These are phyloP conservation scores for Catostylus mosaicus DNA, from an alignment of 30 jellyfish, hydroid and myxozoan species.

Conservation along the genomic window DNA sequence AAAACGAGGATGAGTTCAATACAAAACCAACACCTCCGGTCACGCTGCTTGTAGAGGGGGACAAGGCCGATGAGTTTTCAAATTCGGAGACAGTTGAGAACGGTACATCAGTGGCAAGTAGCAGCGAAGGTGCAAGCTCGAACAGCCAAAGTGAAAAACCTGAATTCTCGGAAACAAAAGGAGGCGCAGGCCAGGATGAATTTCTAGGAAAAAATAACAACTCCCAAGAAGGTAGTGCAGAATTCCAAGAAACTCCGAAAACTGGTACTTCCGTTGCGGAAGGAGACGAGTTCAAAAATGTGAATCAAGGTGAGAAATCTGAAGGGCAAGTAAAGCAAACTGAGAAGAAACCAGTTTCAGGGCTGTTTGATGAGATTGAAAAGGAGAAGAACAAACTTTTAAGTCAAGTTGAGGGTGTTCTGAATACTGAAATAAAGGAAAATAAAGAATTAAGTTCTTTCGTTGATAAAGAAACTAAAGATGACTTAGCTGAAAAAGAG, in stretches of 20 bases:
- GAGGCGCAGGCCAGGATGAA: no score
- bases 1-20: not conserved
- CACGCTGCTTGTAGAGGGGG: not conserved
- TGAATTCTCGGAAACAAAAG: no score
- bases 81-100: not conserved
- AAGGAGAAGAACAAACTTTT: slow-evolving; percentile 7
- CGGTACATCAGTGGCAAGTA: no score
- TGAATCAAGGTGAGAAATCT: not conserved
- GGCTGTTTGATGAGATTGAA: not conserved
- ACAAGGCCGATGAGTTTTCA: not conserved
- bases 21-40: not conserved
- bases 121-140: no score
- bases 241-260: not conserved
- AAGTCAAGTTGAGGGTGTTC: not conserved
- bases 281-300: not conserved
- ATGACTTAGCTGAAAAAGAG: not conserved
- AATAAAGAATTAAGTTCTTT: not conserved
- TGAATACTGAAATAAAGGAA: not conserved
- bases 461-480: not conserved
- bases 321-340: not conserved
- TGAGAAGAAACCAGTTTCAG: not conserved
- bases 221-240: not conserved
- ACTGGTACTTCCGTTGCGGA: not conserved
- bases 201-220: not conserved
- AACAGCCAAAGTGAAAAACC: no score